Base-by-base conservation (phyloP, 2,888 invertebrate species). In the Ditylenchus weischeri region DNA sequence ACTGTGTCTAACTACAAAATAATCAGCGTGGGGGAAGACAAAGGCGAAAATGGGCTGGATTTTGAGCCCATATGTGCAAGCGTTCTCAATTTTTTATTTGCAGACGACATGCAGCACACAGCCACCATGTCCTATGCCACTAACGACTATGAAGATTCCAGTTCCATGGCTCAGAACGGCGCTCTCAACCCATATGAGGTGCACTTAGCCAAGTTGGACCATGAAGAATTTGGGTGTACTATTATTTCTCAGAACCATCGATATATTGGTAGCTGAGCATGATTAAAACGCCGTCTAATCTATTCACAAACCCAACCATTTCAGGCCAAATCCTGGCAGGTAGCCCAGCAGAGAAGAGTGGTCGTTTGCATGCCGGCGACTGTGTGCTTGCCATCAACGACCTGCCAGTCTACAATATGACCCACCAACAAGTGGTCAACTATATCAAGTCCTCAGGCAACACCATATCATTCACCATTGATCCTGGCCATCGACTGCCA, bases 211-310 rank as follows among this genome's bases (percentile, higher is more conserved):
- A 87, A 94, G 62, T 89, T 89, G 83, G 93, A 94, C 81, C 91
- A 90, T 74, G 96, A 98, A 85, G 96, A 96, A 6, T 98, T 98
- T 84, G 98, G 98, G 15, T 98, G 98, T 85, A 95, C 96, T 60
- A 94, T 98, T 76, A 95, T 96, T 78, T 94, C 95, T 0, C 92
- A 92, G 7, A 91, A 92, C 5, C 92, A 91, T 76, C 90, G 90
- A 38, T 90, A 90, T 0, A 93, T 93, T 75, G 93, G 93, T 89
- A 49, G 64, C 21, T 58, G 7, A 11, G 5, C 38, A 38, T 38
- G 38, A 11, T 11, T 38, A 38, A 38, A 38, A 38, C 6, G 38
- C 6, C 38, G 11, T 6, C 11, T 10, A 13, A 13, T 8, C 6
- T 38, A 11, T 38, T 38, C 38, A 8, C 38, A 38, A 38, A 38